phyloP scores from a whole-genome alignment of 2,113 vertebrate genomes.

The Onychostoma macrolepis region DNA sequence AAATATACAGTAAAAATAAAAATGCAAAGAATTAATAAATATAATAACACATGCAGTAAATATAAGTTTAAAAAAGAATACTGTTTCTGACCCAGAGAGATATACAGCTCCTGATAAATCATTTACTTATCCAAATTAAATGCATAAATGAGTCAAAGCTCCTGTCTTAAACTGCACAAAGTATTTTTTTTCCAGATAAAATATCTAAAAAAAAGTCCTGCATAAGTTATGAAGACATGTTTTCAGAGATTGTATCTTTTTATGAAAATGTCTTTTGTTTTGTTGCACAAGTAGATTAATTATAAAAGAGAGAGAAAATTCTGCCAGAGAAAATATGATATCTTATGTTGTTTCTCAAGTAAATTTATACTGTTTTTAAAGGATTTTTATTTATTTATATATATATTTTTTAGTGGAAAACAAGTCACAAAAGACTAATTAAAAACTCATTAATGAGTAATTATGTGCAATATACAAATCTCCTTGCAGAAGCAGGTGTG shows the following conservation, averaged over 20 bases:
- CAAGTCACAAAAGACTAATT: not conserved
- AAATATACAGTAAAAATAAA: not conserved
- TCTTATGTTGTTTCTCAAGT: not conserved
- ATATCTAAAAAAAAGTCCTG: too few species aligned
- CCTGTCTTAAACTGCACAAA: too few species aligned
- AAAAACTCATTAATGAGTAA: not conserved
- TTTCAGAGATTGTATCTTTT: not conserved
- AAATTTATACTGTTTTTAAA: not conserved
- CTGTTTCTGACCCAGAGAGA: not conserved
- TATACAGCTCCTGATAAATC: not conserved
- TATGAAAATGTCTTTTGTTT: not conserved
- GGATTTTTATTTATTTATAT: too few species aligned
- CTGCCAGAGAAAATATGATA: not conserved
- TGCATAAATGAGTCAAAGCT: not conserved
- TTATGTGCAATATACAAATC: not conserved
- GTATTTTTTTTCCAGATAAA: too few species aligned
- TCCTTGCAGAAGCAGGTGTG: not conserved
- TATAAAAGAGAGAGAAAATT: not conserved
- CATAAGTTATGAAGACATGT: too few species aligned
- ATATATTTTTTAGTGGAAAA: not conserved
- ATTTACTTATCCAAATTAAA: not conserved
- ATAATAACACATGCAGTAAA: not conserved
- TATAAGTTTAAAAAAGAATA: not conserved
- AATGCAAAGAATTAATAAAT: not conserved
- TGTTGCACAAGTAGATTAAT: not conserved